A percentile compares a stretch with the other conserved stretches of the same genome.
Conservation (phyloP, 2,113 vertebrate genomes). For the Riparia riparia region DNA sequence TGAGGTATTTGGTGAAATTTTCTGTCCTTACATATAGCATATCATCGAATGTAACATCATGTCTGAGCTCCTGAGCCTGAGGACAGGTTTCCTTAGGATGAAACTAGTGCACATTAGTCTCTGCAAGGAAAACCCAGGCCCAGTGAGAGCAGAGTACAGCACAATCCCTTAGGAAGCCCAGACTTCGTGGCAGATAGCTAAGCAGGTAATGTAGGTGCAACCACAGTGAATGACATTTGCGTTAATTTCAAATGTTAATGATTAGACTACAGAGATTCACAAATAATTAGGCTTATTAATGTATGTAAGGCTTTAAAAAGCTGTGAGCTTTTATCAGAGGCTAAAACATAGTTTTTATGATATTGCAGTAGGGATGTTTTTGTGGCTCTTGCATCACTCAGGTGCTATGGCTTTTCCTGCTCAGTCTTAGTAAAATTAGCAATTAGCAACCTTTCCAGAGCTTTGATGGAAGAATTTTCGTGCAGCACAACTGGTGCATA, state of each 20-base stretch:
- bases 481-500: neutral
- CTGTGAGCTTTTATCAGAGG: neutral
- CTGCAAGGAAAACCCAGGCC: neutral
- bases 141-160: neutral
- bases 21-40: neutral
- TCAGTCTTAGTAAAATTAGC: neutral
- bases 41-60: neutral
- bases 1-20: neutral
- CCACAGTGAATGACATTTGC: neutral
- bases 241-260: neutral
- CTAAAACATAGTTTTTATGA: neutral
- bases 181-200: neutral
- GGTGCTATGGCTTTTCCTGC: neutral
- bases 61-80: neutral
- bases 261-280: neutral
- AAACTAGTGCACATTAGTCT: neutral
- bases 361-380: neutral
- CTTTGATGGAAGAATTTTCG: neutral
- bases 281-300: neutral
- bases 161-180: rapidly evolving
- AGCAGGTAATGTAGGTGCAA: neutral
- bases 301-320: neutral
- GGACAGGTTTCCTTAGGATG: neutral
- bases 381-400: neutral
- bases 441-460: neutral